Evolutionary conservation across 2,113 vertebrate species (phyloP), one percentile per base, ranked within the genome.

Genomic region (Callocephalon fimbriatum): DNA sequence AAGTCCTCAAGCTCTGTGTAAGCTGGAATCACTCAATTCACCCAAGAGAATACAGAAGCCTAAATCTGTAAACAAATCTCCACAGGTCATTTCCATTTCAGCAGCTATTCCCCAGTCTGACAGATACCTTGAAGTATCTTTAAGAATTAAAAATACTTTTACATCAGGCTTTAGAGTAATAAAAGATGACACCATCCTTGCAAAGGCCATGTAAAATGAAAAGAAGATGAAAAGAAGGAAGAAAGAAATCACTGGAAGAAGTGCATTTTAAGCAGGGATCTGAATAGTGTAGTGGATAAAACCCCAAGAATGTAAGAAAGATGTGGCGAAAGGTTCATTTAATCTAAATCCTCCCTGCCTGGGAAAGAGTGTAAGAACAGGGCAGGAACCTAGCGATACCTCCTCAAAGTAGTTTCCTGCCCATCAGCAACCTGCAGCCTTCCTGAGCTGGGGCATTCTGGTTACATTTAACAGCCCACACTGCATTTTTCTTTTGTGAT

Each of bases 11-110:
- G 74, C 61, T 82, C 86, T 68, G 21, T 84, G 71, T 81, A 88
- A 95, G 76, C 62, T 74, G 59, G 68, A 95, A 95, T 95, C 90
- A 92, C 31, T 93, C 85, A 91, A 81, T 80, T 94, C 90, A 74
- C 78, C 78, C 86, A 76, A 78, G 90, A 92, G 78, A 90, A 22
- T 1, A 87, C 35, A 88, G n/a, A 91, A 89, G 82, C 79, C 85
- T 81, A 88, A 78, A 95, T 90, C 76, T 73, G 42, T 56, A 88
- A 87, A 93, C 76, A 94, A 84, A 95, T 73, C 73, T 83, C 75
- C 50, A 78, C 74, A 66, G 21, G 73, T 91, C 51, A 44, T 86
- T 97, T 86, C 83, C 35, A 76, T 68, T 94, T 68, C 78, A 92
- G 73, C 83, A 94, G 65, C 61, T 83, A 26, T 68, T 66, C 37